Base-by-base conservation (phyloP, 2,113 vertebrate species). In the Lampris megalopsis region DNA sequence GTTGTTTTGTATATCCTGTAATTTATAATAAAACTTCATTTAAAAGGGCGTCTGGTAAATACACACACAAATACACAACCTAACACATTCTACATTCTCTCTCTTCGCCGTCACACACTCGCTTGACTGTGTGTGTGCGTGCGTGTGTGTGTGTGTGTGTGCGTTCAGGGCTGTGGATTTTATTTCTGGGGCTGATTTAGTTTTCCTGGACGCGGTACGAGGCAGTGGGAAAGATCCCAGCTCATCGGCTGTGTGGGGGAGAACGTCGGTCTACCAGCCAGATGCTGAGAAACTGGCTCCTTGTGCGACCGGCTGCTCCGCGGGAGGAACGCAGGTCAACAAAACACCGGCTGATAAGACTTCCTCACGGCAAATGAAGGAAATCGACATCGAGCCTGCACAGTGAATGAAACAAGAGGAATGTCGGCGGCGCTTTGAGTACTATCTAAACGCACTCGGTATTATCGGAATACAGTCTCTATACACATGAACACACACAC, bases 21-120 rank as follows among this genome's bases (percentile, higher is more conserved):
- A 87, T 91, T 88, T 83, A 79, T 82, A 86, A 82, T 89, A 87
- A 88, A 91, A 75, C 2, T 0, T 83, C 69, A 60, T 2, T 73
- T 81, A 63, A 75, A 69, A 54, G 63, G 10, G 36, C 6, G 47
- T 40, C 37, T 38, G 36, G 57, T 40, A 13, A 47, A 45, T 6
- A 9, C 13, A 47, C 43, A 47, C n/a, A 9, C 3, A 63, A 45
- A 63, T 3, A 13, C 13, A 63, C 37, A 8, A 45, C 2, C 13
- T 54, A 4, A 47, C 9, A 54, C 63, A 11, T 38, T 40, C 63
- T 24, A 24, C 24, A 24, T 24, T 68, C 42, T 68, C 47, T n/a
- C 48, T 6, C n/a, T 52, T 54, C 6, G 52, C 36, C 37, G 3
- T 58, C 56, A 36, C 24, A 36, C 36, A 36, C 24, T n/a, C 24